These are phyloP conservation scores for Cathartes aura DNA, from an alignment of 2,113 vertebrate species.

Conservation along the genomic window DNA sequence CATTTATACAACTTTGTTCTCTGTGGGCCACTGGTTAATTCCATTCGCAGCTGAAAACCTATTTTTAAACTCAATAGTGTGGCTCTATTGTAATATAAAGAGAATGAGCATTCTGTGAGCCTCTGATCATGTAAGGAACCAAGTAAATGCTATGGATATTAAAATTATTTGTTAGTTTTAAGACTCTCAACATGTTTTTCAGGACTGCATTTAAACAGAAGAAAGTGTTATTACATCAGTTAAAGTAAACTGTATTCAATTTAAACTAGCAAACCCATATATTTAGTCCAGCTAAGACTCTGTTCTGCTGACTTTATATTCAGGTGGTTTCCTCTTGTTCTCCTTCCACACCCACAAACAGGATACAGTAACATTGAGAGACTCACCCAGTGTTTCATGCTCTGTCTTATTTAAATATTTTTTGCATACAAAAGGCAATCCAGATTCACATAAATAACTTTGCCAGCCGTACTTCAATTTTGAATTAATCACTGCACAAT, in stretches of 20 bases:
- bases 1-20: neutral
- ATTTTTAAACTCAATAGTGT: neutral
- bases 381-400: conserved; percentile 83
- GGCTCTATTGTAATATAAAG: neutral
- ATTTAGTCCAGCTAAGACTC: neutral
- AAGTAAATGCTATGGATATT: neutral
- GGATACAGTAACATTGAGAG: neutral
- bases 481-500: conserved; percentile 86
- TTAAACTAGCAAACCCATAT: neutral
- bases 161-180: neutral
- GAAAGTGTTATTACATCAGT: neutral
- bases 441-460: conserved; percentile 82
- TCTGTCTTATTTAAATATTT: conserved; percentile 81
- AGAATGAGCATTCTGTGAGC: neutral
- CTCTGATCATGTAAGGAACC: neutral
- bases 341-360: neutral
- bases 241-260: neutral
- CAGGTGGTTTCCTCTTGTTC: neutral
- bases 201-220: neutral
- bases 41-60: neutral
- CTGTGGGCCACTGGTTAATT: neutral
- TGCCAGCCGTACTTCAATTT: conserved; percentile 78
- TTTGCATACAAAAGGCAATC: conserved; percentile 91
- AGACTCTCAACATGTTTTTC: neutral
- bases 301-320: neutral